A percentile compares a stretch with the other conserved stretches of the same genome.
Conservation (phyloP, 2,888 invertebrate genomes). For the Octonoba sinensis region DNA sequence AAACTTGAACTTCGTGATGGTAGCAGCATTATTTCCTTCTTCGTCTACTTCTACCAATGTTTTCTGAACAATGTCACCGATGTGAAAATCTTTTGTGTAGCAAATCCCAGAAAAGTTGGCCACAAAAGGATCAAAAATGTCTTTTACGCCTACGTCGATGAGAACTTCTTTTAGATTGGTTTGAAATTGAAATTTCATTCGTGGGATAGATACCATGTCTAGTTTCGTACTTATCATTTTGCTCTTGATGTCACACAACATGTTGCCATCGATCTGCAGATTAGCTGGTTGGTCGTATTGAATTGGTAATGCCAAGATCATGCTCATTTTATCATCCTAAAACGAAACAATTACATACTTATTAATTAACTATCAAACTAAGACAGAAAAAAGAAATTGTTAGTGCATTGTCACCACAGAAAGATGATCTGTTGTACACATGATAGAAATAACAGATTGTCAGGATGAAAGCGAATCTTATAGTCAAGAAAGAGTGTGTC, state of each 20-base stretch:
- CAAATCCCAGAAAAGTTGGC: conserved; percentile 13
- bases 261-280: not conserved
- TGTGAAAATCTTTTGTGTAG: not conserved
- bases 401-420: too few species aligned
- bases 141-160: conserved; percentile 6
- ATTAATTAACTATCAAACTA: too few species aligned
- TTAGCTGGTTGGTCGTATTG: conserved; percentile 18
- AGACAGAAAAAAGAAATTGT: too few species aligned
- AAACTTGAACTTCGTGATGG: not conserved
- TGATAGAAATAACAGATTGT: too few species aligned
- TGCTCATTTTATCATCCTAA: conserved; percentile 8
- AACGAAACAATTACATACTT: not conserved
- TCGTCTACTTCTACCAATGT: conserved; percentile 24
- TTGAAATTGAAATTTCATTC: not conserved
- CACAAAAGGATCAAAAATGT: not conserved
- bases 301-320: conserved; percentile 14
- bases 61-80: conserved; percentile 14
- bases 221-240: conserved; percentile 5
- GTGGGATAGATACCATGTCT: conserved; percentile 9
- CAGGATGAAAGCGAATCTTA: too few species aligned
- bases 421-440: too few species aligned
- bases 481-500: too few species aligned
- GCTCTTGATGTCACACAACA: conserved; percentile 7
- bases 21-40: conserved; percentile 11
- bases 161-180: conserved; percentile 3